These are phyloP conservation scores for Hemaris fuciformis DNA, from an alignment of 2,888 invertebrate species.

Conservation along the genomic window DNA sequence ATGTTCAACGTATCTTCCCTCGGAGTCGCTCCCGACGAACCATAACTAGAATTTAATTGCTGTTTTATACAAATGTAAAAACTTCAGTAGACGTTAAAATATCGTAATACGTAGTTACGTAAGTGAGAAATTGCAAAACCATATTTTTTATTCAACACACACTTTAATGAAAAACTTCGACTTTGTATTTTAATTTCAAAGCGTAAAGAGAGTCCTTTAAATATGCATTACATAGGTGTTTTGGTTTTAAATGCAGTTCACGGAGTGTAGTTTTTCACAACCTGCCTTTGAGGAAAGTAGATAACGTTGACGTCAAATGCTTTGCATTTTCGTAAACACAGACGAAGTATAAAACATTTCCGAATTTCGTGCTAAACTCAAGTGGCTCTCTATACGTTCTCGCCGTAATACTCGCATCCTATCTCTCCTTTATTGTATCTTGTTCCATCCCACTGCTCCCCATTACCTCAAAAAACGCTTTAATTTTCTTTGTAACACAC, in stretches of 20 bases:
- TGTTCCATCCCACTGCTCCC: too few species aligned
- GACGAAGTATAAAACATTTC: slow-evolving; percentile 25
- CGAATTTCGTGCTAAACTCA: too few species aligned
- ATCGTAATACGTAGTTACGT: neutral
- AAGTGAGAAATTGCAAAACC: neutral
- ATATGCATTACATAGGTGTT: slow-evolving; percentile 29
- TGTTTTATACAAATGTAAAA: neutral
- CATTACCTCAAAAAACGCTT: too few species aligned
- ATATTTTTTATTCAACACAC: neutral
- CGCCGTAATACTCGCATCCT: too few species aligned
- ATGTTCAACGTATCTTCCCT: neutral
- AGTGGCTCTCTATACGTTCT: too few species aligned
- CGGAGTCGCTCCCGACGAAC: neutral
- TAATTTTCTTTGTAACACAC: too few species aligned
- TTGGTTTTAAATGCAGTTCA: slow-evolving; percentile 25
- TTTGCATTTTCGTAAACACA: slow-evolving; percentile 19
- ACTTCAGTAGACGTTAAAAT: neutral
- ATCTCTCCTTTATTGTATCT: too few species aligned
- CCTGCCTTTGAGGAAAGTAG: slow-evolving; percentile 6
- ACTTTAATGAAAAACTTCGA: neutral
- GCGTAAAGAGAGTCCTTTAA: slow-evolving; percentile 23
- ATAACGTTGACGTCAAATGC: slow-evolving; percentile 3
- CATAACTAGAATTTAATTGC: neutral
- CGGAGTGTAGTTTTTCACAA: slow-evolving; percentile 14
- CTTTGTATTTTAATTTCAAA: neutral